These are phyloP conservation scores for Neodiprion lecontei DNA, from an alignment of 1,140 invertebrate species.

Conservation along the genomic window DNA sequence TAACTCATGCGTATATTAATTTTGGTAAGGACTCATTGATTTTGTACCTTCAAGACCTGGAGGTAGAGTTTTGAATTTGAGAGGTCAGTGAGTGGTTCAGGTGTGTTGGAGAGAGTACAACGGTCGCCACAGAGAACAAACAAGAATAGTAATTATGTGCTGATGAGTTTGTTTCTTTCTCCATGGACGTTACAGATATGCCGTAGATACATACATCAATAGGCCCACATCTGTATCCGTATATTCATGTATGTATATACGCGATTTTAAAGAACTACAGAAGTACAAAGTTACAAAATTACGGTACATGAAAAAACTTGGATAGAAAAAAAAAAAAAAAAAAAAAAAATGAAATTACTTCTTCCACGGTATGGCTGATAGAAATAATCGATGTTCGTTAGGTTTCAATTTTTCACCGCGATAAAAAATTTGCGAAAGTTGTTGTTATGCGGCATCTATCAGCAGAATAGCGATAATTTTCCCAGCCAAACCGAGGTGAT, in stretches of 20 bases:
- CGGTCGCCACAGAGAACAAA: constrained; percentile 61
- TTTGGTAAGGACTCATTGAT: constrained; percentile 57
- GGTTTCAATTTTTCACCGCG: background rate
- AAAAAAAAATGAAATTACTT: background rate
- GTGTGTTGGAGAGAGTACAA: constrained; percentile 60
- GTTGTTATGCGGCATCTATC: background rate
- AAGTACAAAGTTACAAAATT: constrained; percentile 3
- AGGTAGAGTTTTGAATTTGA: constrained; percentile 57
- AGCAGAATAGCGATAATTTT: too few relatives aligned
- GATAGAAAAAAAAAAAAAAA: background rate
- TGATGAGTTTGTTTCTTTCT: constrained; percentile 43
- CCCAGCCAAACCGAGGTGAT: too few relatives aligned
- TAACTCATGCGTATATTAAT: constrained; percentile 46
- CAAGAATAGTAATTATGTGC: constrained; percentile 59
- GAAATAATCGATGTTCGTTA: background rate
- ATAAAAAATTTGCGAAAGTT: background rate
- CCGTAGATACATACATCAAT: background rate
- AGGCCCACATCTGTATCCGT: background rate
- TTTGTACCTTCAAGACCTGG: constrained; percentile 62
- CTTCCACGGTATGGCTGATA: background rate
- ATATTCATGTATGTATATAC: background rate
- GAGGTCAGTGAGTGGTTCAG: constrained; percentile 58
- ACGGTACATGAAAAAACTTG: constrained; percentile 2
- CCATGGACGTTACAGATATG: background rate
- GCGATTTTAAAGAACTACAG: background rate